These are phyloP conservation scores for Hylyphantes graminicola DNA, from an alignment of 1,140 invertebrate species.

Conservation along the genomic window DNA sequence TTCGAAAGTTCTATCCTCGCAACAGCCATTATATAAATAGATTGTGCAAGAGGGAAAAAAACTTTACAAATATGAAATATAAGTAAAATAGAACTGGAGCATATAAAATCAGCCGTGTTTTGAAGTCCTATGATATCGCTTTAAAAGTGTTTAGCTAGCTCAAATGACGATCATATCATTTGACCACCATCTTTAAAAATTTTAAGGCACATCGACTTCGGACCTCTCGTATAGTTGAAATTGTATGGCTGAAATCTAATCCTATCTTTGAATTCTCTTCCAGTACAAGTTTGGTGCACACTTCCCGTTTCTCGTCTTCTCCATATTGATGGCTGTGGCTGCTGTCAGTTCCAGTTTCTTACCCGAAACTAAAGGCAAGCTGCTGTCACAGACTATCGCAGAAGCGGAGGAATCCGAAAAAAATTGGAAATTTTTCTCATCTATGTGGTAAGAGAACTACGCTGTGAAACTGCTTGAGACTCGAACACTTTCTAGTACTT, in stretches of 20 bases:
- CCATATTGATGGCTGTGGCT: background rate
- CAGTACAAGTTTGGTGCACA: conserved; percentile 1
- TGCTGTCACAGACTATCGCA: conserved; percentile 83
- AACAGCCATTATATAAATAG: background rate
- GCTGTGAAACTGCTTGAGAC: too few relatives aligned
- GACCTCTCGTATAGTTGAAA: background rate
- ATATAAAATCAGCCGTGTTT: background rate
- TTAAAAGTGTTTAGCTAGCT: background rate
- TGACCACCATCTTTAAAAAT: background rate
- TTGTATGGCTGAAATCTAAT: background rate
- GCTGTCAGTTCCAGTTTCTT: conserved; percentile 65
- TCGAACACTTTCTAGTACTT: too few relatives aligned
- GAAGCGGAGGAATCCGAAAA: conserved; percentile 90
- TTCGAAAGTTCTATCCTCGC: background rate
- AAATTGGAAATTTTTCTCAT: conserved; percentile 67
- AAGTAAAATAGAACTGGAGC: background rate
- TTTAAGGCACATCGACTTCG: background rate
- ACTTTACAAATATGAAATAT: too few relatives aligned
- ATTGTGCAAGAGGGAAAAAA: background rate
- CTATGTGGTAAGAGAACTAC: conserved; percentile 9
- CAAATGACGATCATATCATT: background rate
- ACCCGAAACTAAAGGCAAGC: conserved; percentile 83
- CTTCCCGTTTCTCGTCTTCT: conserved; percentile 4
- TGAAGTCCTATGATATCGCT: background rate
- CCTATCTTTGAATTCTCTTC: background rate